Base-by-base conservation (phyloP, 64 coral and sea anemone species). In the Orbicella faveolata region DNA sequence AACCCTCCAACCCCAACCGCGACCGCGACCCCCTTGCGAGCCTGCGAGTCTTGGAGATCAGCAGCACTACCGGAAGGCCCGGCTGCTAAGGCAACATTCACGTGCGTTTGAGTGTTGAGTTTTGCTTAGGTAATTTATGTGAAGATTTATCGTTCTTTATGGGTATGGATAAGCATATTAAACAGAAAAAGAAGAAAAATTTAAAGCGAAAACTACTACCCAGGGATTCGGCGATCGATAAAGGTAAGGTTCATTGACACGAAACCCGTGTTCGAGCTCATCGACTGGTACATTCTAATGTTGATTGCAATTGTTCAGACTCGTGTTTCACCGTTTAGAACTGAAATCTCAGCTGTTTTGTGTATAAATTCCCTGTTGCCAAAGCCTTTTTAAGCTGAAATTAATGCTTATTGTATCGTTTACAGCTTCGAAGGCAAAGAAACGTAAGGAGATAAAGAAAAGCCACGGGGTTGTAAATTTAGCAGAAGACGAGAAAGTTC, bases 181-280 rank as follows among this genome's bases (percentile, higher is more conserved):
- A 84, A 84, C 63, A 66, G 36, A 84, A 84, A 37, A 84, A 84
- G 37, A 84, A 52, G 82, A 84, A 84, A 72, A 2, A 12, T 6
- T 52, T 84, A 37, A 84, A 84, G 18, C 63, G 82, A 15, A 84
- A 84, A 36, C 63, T 70, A 34, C 19, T 21, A 9, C 62, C 33
- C 63, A 84, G 20, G 14, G 63, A 84, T 10, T 3, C 36, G 41
- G 82, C 63, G 21, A 52, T 72, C 82, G 62, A 52, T 52, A 84
- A 84, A 84, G 82, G 82, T 84, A 83, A 37, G 61, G 41, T 2
- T 37, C 26, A n/a, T 26, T 15, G 2, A 15, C 18, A 14, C 4
- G 15, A 44, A 51, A 21, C 75, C 39, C 13, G 75, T 70, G 41
- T 1, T 72, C n/a, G 18, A 67, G 39, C 39, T 4, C 2, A 41